phyloP scores from a whole-genome alignment of 2,888 invertebrate genomes.

The Drosophila cognata region DNA sequence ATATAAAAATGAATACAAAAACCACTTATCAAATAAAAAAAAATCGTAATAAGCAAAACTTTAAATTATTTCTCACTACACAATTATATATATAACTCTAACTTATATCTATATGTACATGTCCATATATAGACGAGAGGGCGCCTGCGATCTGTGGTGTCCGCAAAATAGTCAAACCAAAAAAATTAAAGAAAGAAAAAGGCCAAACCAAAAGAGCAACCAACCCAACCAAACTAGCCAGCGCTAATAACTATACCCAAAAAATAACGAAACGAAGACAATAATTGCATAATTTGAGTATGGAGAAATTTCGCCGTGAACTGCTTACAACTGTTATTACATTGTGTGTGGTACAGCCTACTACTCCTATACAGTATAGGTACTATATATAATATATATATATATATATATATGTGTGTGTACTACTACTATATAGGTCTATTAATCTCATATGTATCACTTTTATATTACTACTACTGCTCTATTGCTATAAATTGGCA shows the following conservation, averaged over 20 bases:
- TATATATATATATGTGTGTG: constrained; percentile 15
- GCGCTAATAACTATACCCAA: constrained; percentile 60
- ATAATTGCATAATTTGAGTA: constrained; percentile 53
- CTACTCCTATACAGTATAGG: constrained; percentile 35
- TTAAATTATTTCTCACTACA: constrained; percentile 48
- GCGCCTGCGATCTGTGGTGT: constrained; percentile 55
- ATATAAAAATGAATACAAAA: constrained; percentile 35
- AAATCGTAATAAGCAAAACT: constrained; percentile 64
- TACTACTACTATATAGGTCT: constrained; percentile 11
- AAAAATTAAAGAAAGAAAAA: constrained; percentile 16
- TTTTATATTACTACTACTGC: constrained; percentile 45
- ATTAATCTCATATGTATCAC: constrained; percentile 3
- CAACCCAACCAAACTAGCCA: constrained; percentile 70
- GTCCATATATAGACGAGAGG: constrained; percentile 53
- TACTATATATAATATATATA: constrained; percentile 23
- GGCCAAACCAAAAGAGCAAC: constrained; percentile 54
- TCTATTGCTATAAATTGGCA: constrained; percentile 68
- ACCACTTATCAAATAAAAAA: constrained; percentile 39
- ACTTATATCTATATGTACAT: constrained; percentile 54
- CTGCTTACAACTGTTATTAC: constrained; percentile 17
- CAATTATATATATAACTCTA: constrained; percentile 45
- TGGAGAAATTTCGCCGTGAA: constrained; percentile 76
- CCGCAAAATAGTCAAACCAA: constrained; percentile 37
- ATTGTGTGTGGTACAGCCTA: constrained; percentile 33
- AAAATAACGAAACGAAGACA: constrained; percentile 54